Evolutionary conservation across 2,797 vertebrate genomes (phyloP).

Genomic region (Cossypha dichroa): DNA sequence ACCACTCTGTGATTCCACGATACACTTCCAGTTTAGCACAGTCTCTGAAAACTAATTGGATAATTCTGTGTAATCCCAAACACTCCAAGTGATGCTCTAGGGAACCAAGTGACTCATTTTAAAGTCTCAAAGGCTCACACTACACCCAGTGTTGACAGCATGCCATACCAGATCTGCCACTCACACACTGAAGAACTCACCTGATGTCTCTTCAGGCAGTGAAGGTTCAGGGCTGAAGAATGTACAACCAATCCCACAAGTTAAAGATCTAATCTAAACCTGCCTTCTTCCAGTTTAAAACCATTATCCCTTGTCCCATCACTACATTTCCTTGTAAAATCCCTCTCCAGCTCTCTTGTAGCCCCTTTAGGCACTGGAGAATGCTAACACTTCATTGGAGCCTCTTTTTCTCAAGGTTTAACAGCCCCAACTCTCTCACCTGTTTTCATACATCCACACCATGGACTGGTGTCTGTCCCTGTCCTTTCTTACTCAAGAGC

Average conservation of each 20-base stretch:
- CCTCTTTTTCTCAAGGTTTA: not conserved
- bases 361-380: not conserved
- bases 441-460: not conserved
- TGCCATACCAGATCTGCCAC: accelerated
- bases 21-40: not conserved
- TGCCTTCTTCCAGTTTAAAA: not conserved
- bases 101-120: not conserved
- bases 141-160: not conserved
- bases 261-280: not conserved
- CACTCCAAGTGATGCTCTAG: not conserved
- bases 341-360: not conserved
- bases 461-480: not conserved
- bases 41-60: too few relatives aligned
- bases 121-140: not conserved
- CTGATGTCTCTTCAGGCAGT: not conserved
- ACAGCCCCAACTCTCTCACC: accelerated
- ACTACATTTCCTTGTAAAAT: not conserved
- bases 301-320: not conserved
- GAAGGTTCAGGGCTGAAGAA: not conserved
- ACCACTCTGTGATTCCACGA: not conserved
- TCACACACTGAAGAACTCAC: not conserved
- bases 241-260: not conserved
- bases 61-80: not conserved
- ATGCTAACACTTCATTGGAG: not conserved
- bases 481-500: not conserved